A percentile compares a stretch with the other conserved stretches of the same genome.
Evolutionary conservation across 2,888 invertebrate genomes (phyloP).

Genomic region (Hydriomena furcata): DNA sequence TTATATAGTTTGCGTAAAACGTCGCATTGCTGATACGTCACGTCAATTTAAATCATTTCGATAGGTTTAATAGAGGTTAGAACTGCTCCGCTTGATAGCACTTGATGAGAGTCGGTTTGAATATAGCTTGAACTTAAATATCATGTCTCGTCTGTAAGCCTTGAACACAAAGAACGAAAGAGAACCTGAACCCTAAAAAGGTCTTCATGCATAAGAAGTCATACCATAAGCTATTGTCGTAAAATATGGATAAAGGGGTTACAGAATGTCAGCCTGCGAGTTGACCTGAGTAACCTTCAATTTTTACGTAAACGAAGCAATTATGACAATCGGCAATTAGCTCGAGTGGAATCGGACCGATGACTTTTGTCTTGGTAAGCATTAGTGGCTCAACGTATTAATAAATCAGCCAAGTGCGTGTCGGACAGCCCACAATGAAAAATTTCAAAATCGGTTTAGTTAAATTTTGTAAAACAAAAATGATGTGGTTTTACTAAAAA

Average conservation of each 20-base stretch:
- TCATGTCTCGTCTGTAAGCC: background rate
- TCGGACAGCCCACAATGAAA: too few species aligned
- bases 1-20: too few species aligned
- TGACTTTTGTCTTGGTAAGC: constrained; percentile 56
- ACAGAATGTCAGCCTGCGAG: constrained; percentile 39
- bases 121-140: background rate
- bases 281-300: constrained; percentile 44
- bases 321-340: constrained; percentile 75
- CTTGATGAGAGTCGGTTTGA: too few species aligned
- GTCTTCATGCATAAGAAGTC: constrained; percentile 17
- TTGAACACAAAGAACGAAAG: constrained; percentile 54
- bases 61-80: too few species aligned
- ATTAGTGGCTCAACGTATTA: constrained; percentile 52
- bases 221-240: constrained; percentile 21
- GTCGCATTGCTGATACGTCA: too few species aligned
- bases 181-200: constrained; percentile 35
- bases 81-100: too few species aligned
- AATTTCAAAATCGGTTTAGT: too few species aligned
- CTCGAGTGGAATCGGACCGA: constrained; percentile 59
- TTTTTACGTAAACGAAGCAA: constrained; percentile 32
- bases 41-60: too few species aligned
- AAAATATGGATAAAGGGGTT: constrained; percentile 44
- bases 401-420: too few species aligned
- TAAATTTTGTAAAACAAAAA: too few species aligned
- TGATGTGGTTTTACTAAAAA: too few species aligned